These are phyloP conservation scores for Quadroppia sp. DNA, from an alignment of 2,888 invertebrate genomes.

Conservation along the genomic window DNA sequence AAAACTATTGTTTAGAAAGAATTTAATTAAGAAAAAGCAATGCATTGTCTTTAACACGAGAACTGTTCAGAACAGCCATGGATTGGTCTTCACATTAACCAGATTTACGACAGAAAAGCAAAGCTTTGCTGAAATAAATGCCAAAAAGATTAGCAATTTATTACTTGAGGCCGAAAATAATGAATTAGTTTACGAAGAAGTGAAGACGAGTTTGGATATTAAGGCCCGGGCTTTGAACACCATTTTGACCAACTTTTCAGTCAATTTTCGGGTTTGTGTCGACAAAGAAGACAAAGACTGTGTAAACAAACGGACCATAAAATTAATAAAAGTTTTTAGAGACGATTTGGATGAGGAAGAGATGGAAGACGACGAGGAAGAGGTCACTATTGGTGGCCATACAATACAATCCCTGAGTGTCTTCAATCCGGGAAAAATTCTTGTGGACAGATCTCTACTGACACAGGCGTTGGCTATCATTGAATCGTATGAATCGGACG, in stretches of 20 bases:
- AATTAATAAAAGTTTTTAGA: constrained; percentile 41
- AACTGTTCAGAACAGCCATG: constrained; percentile 26
- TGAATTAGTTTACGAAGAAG: constrained; percentile 57
- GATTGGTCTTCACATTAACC: constrained; percentile 47
- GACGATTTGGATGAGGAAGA: constrained; percentile 42
- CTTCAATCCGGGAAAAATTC: constrained; percentile 35
- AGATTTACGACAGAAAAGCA: constrained; percentile 61
- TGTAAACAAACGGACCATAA: constrained; percentile 16
- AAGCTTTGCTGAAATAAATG: constrained; percentile 58
- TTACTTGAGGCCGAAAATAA: constrained; percentile 59
- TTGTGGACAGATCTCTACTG: constrained; percentile 52
- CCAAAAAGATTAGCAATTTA: constrained; percentile 59
- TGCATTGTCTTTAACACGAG: constrained; percentile 1
- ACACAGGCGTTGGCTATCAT: constrained; percentile 59
- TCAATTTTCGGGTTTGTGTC: constrained; percentile 59
- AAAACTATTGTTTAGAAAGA: constrained; percentile 60
- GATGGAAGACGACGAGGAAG: constrained; percentile 40
- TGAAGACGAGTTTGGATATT: constrained; percentile 56
- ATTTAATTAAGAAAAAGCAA: constrained; percentile 63
- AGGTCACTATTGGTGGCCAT: not conserved
- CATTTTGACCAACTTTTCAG: constrained; percentile 49
- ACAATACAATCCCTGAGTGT: constrained; percentile 8
- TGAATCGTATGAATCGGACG: constrained; percentile 54
- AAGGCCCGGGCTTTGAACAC: constrained; percentile 51
- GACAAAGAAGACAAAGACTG: constrained; percentile 51